A percentile compares a stretch with the other conserved stretches of the same genome.
Conservation (phyloP, 2,113 vertebrate genomes). For the Chroicocephalus ridibundus region DNA sequence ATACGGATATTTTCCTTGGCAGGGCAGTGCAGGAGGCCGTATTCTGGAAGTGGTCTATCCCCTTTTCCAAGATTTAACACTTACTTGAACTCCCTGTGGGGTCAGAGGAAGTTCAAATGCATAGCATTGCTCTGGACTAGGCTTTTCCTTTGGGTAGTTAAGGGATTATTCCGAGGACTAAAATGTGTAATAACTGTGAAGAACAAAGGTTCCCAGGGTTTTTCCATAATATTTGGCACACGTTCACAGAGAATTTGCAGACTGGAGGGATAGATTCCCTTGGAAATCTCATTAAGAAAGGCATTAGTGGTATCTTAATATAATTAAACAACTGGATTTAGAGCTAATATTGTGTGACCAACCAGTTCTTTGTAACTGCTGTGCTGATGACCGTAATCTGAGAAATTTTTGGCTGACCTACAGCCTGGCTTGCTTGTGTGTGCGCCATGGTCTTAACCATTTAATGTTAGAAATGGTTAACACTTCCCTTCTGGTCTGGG, state of each 20-base stretch:
- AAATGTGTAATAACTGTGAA: not conserved
- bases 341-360: not conserved
- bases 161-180: not conserved
- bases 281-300: not conserved
- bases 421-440: not conserved
- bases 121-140: not conserved
- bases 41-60: not conserved
- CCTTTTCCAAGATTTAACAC: not conserved
- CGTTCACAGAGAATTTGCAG: not conserved
- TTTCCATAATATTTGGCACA: not conserved
- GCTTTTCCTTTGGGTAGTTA: not conserved
- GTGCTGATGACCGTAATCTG: not conserved
- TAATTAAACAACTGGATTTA: not conserved
- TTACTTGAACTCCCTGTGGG: not conserved
- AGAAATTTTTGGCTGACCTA: not conserved
- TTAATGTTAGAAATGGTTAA: not conserved
- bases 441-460: not conserved
- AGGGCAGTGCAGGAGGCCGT: not conserved
- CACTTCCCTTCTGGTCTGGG: not conserved
- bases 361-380: not conserved
- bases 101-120: not conserved
- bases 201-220: not conserved
- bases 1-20: not conserved
- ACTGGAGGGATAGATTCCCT: not conserved
- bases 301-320: not conserved